Evolutionary conservation across 1,140 invertebrate genomes (phyloP).

Genomic region (Drosophila kohkoa): DNA sequence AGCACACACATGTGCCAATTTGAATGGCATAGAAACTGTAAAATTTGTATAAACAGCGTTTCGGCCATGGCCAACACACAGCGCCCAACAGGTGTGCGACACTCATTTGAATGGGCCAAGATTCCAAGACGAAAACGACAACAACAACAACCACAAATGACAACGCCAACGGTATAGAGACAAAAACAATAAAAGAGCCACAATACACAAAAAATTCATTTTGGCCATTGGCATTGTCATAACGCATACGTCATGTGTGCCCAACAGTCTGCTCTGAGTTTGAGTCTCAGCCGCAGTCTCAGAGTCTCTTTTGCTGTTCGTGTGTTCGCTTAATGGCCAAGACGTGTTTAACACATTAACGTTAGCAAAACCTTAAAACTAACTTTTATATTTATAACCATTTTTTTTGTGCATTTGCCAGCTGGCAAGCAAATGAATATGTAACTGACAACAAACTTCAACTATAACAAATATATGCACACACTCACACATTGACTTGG

Average conservation of each 20-base stretch:
- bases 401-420: constrained; percentile 43
- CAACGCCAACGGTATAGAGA: constrained; percentile 4
- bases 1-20: constrained; percentile 67
- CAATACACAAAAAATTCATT: constrained; percentile 42
- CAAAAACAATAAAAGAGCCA: constrained; percentile 43
- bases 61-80: constrained; percentile 65
- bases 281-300: background rate
- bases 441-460: constrained; percentile 27
- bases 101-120: constrained; percentile 71
- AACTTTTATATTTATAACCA: constrained; percentile 67
- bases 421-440: constrained; percentile 47
- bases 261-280: constrained; percentile 1
- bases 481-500: background rate
- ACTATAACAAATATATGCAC: constrained; percentile 9
- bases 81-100: constrained; percentile 71
- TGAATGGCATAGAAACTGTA: constrained; percentile 61
- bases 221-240: constrained; percentile 67
- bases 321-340: constrained; percentile 68
- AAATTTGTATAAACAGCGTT: constrained; percentile 34
- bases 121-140: constrained; percentile 57
- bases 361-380: constrained; percentile 68
- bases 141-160: constrained; percentile 8
- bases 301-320: constrained; percentile 17
- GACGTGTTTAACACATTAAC: constrained; percentile 81
- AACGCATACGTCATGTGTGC: constrained; percentile 77